Conservation (phyloP, 2,888 invertebrate species). For the Amblyjoppa fuscipennis region DNA sequence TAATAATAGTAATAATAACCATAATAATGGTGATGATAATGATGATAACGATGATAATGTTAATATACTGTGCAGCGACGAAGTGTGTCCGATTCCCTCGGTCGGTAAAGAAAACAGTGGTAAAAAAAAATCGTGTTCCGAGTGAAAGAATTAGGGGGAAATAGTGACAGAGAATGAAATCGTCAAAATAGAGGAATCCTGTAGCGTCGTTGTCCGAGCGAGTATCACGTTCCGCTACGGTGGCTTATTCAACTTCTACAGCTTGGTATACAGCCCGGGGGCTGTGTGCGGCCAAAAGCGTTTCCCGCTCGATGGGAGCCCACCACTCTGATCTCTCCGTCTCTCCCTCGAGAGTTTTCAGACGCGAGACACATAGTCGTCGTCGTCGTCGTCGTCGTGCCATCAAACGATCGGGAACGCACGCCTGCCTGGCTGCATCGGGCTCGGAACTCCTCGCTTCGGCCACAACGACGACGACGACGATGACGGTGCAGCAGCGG, state of each 20-base stretch:
- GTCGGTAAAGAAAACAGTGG: neutral
- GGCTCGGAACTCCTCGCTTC: constrained; percentile 21
- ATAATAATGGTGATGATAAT: too few species aligned
- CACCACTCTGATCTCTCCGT: constrained; percentile 22
- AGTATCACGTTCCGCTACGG: neutral
- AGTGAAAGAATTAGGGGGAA: neutral
- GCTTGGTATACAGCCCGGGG: neutral
- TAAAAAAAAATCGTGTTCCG: neutral
- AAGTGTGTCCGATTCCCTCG: neutral
- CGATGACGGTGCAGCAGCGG: constrained; percentile 33
- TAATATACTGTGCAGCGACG: neutral
- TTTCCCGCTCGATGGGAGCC: constrained; percentile 39
- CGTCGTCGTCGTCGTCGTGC: constrained; percentile 44
- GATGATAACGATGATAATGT: neutral
- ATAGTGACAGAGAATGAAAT: too few species aligned
- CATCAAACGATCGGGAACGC: constrained; percentile 59
- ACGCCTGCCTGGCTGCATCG: constrained; percentile 41
- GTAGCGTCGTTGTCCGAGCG: neutral
- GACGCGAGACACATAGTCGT: constrained; percentile 46
- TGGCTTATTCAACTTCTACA: neutral
- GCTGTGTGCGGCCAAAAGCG: constrained; percentile 37
- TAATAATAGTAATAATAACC: too few species aligned
- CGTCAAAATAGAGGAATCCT: neutral
- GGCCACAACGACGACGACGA: constrained; percentile 36
- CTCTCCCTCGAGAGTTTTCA: constrained; percentile 21